Evolutionary conservation across 1,140 invertebrate genomes (phyloP).

Genomic region (Drosophila burlai): DNA sequence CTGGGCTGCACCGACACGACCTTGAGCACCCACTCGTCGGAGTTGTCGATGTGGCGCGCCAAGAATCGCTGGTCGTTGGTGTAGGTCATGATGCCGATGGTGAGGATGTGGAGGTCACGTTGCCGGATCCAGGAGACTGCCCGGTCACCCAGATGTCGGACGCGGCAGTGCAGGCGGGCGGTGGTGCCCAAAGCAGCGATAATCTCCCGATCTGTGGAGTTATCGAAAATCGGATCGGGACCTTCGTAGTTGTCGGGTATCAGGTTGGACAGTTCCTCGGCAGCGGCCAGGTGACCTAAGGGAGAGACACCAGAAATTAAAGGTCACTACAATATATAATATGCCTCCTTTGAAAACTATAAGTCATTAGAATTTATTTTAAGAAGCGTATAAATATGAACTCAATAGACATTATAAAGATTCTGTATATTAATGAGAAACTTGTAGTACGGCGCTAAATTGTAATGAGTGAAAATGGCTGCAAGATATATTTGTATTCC

Average conservation of each 20-base stretch:
- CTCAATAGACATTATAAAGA: too few relatives aligned
- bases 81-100: constrained; percentile 91
- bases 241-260: constrained; percentile 75
- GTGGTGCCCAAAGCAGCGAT: constrained; percentile 94
- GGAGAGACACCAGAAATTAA: neutral
- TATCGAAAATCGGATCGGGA: constrained; percentile 93
- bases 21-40: constrained; percentile 94
- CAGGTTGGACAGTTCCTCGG: constrained; percentile 72
- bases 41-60: constrained; percentile 92
- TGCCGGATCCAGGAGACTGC: constrained; percentile 93
- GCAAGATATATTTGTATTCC: too few relatives aligned
- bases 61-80: constrained; percentile 91
- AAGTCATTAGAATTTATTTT: too few relatives aligned
- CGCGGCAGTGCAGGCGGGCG: constrained; percentile 93
- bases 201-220: constrained; percentile 92
- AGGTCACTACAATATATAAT: too few relatives aligned
- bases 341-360: too few relatives aligned
- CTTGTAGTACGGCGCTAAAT: too few relatives aligned
- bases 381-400: too few relatives aligned
- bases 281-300: constrained; percentile 37
- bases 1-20: constrained; percentile 92
- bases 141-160: constrained; percentile 93
- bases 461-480: too few relatives aligned
- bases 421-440: too few relatives aligned
- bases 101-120: constrained; percentile 90